A percentile compares a stretch with the other conserved stretches of the same genome.
Conservation (phyloP, 2,888 invertebrate genomes). For the Leptopilina syphax region DNA sequence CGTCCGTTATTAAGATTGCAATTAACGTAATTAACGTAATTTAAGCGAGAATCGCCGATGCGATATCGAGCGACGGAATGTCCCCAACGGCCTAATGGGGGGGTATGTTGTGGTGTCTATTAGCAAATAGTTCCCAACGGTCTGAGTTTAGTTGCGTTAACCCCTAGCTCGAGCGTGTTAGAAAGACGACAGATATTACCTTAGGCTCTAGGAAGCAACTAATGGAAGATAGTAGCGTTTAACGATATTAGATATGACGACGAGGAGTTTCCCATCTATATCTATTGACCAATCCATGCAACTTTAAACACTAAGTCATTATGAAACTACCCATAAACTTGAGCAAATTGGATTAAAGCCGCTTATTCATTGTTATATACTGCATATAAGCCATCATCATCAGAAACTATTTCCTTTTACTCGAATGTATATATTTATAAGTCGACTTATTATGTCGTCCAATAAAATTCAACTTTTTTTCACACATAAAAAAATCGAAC, state of each 20-base stretch:
- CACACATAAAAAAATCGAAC: too few relatives aligned
- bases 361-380: conserved; percentile 3
- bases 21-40: conserved; percentile 57
- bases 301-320: conserved; percentile 16
- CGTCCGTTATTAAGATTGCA: conserved; percentile 35
- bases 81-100: conserved; percentile 72
- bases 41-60: conserved; percentile 68
- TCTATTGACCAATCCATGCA: conserved; percentile 22
- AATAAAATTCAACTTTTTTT: too few relatives aligned
- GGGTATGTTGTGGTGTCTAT: conserved; percentile 70
- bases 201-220: conserved; percentile 59
- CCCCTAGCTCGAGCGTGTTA: conserved; percentile 57
- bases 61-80: conserved; percentile 70
- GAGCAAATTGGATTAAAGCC: background rate
- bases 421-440: too few relatives aligned
- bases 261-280: conserved; percentile 14
- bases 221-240: conserved; percentile 58
- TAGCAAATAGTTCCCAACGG: conserved; percentile 73
- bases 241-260: conserved; percentile 57
- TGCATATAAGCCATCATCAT: background rate
- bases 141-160: conserved; percentile 69
- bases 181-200: conserved; percentile 67
- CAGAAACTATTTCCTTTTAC: background rate
- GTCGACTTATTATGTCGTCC: too few relatives aligned
- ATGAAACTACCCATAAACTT: background rate